phyloP scores from a whole-genome alignment of 2,113 vertebrate genomes.

The Cinclus mexicanus region DNA sequence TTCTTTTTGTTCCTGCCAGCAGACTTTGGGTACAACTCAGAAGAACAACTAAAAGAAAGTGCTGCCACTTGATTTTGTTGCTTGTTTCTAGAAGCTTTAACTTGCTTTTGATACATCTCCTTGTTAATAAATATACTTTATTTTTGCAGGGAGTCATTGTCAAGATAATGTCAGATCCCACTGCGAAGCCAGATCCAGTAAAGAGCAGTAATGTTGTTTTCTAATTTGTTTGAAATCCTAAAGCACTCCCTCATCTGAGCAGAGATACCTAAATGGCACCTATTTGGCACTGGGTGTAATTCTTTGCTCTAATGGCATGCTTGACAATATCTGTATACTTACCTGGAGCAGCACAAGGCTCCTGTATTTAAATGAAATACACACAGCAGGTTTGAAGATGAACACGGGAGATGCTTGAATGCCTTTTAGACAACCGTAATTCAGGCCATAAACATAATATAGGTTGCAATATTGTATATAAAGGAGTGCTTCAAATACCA shows the following conservation, averaged over 20 bases:
- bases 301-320: not conserved
- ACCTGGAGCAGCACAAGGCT: conserved; percentile 18
- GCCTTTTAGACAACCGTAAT: conserved; percentile 7
- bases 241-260: not conserved
- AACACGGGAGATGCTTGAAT: not conserved
- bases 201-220: not conserved
- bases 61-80: not conserved
- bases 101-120: not conserved
- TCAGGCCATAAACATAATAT: conserved; percentile 21
- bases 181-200: not conserved
- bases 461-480: not conserved
- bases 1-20: not conserved
- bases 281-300: not conserved
- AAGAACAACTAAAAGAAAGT: not conserved
- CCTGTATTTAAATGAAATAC: conserved; percentile 8
- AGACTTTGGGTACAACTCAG: not conserved
- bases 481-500: not conserved
- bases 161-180: not conserved
- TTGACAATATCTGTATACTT: not conserved
- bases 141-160: not conserved
- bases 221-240: conserved; percentile 11
- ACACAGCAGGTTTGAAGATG: conserved; percentile 6
- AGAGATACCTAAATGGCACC: not conserved
- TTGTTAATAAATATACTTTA: not conserved
- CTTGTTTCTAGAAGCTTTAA: not conserved